Evolutionary conservation across 2,888 invertebrate species (phyloP), one percentile per base, ranked within the genome.

Genomic region (Drosophila putrida): DNA sequence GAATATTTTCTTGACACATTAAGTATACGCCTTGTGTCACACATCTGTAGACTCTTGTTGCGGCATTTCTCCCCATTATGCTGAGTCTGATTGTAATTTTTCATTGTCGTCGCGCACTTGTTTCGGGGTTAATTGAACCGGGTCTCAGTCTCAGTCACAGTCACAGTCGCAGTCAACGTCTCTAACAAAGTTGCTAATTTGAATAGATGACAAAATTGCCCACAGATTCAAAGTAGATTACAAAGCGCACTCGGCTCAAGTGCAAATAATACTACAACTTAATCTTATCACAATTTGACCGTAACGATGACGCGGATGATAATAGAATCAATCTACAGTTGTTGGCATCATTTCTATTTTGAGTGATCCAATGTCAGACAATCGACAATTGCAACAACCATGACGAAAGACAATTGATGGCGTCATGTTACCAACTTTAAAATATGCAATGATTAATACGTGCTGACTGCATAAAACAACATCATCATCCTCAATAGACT

Each of bases 91-190:
- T 6, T 31, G 65, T 64, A 57, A 75, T 85, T 82, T 78, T 69
- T 75, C 75, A 80, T 75, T 78, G 80, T 76, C 76, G 63, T 50
- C 59, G 63, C 57, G 61, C 80, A 88, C 86, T 83, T 86, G 82
- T 80, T 69, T 35, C 33, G 80, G 66, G 88, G 88, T 82, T 88
- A 84, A 88, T 88, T 84, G 83, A 86, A 75, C 58, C 68, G 80
- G 75, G 71, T 68, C 54, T 59, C 50, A n/a, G 57, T 59, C 65
- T 70, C 13, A 9, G 13, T 43, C 44, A 59, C 65, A 43, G 20
- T 20, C 20, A 20, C 20, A 20, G 71, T 68, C 54, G 57, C 50
- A n/a, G 57, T 59, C 65, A 68, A 50, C 64, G 57, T 54, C 44
- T 44, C 44, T 43, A 35, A 43, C 53, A 71, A 46, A 54, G 35